Base-by-base conservation (phyloP, 2,888 invertebrate genomes). In the Cyclophora albipunctata region DNA sequence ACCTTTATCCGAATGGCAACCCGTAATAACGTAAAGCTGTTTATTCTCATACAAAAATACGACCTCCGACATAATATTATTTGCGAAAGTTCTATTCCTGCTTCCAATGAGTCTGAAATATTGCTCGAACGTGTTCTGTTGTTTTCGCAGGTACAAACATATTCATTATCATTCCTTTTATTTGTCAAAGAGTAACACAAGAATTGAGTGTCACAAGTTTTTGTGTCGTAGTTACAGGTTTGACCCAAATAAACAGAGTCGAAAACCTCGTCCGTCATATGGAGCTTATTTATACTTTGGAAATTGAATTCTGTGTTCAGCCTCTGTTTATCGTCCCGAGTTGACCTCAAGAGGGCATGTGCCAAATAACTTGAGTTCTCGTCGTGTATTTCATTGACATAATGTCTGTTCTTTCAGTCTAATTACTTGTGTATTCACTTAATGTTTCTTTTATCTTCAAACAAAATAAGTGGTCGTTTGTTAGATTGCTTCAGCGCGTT, bases 171-270 rank as follows among this genome's bases (percentile, higher is more conserved):
- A 46, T 34, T 43, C 37, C 42, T 45, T 49, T 47, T 49, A 42
- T 49, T 45, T 45, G 40, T 37, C 34, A 44, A 33, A 47, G 46
- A 50, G 54, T 67, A 50, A 64, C 56, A 62, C 55, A 59, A 55
- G 57, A 69, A 69, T 68, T 64, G 63, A 54, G 59, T 59, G 60
- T 62, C 73, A 76, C 88, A 89, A 89, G 86, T 88, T 59, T 72
- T 69, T 72, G 68, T 69, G 67, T 69, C 66, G 66, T 67, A 69
- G 69, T 70, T 65, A 65, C 68, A 58, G 62, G 61, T 63, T 73
- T 78, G 78, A 81, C 80, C 79, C 75, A 78, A 81, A 81, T 81
- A 82, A 81, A 82, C 80, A 79, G 61, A 65, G 54, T 54, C 65
- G 69, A 72, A 74, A 46, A 90, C 92, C 66, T 72, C 66, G 66